Evolutionary conservation across 2,888 invertebrate species (phyloP).

Genomic region (Ptilodon capucinus): DNA sequence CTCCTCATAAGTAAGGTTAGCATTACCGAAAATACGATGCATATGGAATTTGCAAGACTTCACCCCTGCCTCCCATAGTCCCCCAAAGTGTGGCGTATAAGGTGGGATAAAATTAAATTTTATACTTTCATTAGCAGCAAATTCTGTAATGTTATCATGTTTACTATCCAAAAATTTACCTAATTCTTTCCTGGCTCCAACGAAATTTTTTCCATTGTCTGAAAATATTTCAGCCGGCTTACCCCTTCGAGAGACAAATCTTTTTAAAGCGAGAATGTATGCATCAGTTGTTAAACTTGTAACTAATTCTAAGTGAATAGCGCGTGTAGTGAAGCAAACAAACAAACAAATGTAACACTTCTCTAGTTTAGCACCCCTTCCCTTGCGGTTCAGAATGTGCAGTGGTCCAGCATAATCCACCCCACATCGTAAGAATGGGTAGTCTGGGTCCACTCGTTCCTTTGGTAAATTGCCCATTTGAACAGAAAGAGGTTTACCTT

Average conservation of each 20-base stretch:
- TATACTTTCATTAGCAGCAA: slow-evolving; percentile 6
- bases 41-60: too few relatives aligned
- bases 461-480: slow-evolving; percentile 1
- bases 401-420: slow-evolving; percentile 30
- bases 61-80: slow-evolving; percentile 15
- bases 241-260: slow-evolving; percentile 27
- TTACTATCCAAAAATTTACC: slow-evolving; percentile 11
- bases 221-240: slow-evolving; percentile 27
- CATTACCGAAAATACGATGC: too few relatives aligned
- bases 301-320: slow-evolving; percentile 4
- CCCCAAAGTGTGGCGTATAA: slow-evolving; percentile 19
- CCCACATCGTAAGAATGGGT: slow-evolving; percentile 22
- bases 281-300: not conserved
- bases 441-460: not conserved
- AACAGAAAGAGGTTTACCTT: not conserved
- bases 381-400: not conserved
- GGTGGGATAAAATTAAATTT: slow-evolving; percentile 12
- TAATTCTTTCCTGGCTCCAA: slow-evolving; percentile 19
- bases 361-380: not conserved
- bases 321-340: slow-evolving; percentile 2
- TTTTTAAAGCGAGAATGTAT: not conserved
- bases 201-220: slow-evolving; percentile 24
- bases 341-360: slow-evolving; percentile 4
- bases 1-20: too few relatives aligned
- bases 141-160: slow-evolving; percentile 3